Percentiles rank a stretch among this genome's conserved stretches.
These are phyloP conservation scores for Pandemis heparana DNA, from an alignment of 2,888 invertebrate species.

Conservation along the genomic window DNA sequence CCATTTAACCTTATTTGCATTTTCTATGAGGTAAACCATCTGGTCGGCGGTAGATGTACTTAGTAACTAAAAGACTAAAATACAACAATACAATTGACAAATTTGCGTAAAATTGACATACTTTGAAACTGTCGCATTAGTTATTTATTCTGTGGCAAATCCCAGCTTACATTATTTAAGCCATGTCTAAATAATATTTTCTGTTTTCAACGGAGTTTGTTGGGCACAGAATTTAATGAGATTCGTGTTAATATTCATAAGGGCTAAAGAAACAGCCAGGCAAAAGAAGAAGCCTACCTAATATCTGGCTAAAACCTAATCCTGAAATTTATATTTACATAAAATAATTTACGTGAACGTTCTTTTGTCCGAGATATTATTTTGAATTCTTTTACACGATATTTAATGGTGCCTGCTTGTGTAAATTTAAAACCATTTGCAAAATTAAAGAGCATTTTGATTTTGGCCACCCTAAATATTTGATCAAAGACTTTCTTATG, in stretches of 20 bases:
- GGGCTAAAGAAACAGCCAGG: slow-evolving; percentile 22
- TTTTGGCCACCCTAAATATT: background rate
- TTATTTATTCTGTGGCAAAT: background rate
- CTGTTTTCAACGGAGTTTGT: background rate
- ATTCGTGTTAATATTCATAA: slow-evolving; percentile 39
- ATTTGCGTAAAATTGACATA: too few species aligned
- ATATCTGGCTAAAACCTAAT: slow-evolving; percentile 27
- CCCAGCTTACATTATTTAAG: background rate
- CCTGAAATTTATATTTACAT: slow-evolving; percentile 31
- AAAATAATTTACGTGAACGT: slow-evolving; percentile 25
- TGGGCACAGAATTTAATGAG: slow-evolving; percentile 22
- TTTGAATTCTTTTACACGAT: slow-evolving; percentile 2
- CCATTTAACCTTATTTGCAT: too few species aligned
- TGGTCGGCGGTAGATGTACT: too few species aligned
- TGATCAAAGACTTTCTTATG: background rate
- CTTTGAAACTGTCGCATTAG: background rate
- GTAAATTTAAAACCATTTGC: background rate
- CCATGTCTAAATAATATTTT: slow-evolving; percentile 9
- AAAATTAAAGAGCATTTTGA: background rate
- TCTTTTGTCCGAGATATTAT: background rate
- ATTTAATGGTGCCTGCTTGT: background rate
- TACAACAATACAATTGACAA: too few species aligned
- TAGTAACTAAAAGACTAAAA: too few species aligned
- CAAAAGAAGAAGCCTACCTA: slow-evolving; percentile 15
- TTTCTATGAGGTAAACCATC: too few species aligned